Conservation (phyloP, 2,797 vertebrate species). For the Momotus momota region DNA sequence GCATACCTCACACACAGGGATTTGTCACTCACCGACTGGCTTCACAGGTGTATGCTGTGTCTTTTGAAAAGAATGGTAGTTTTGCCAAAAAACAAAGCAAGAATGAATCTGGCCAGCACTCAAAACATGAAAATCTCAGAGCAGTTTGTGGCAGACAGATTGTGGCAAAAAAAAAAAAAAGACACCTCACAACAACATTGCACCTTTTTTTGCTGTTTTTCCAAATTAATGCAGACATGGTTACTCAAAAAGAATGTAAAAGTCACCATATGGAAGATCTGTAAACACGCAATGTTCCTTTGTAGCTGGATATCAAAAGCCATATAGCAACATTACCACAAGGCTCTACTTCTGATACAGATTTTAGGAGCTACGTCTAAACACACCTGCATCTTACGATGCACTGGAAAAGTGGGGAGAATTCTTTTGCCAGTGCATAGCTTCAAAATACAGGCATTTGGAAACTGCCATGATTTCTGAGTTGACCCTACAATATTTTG, state of each 20-base stretch:
- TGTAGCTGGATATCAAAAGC: neutral
- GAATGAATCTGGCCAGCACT: neutral
- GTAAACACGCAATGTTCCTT: neutral
- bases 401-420: neutral
- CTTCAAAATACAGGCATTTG: neutral
- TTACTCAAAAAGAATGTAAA: neutral
- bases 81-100: neutral
- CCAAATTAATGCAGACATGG: neutral
- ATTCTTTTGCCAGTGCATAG: neutral
- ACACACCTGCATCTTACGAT: neutral
- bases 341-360: neutral
- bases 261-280: neutral
- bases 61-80: neutral
- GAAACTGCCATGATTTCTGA: neutral
- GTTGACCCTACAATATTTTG: neutral
- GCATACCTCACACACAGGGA: neutral
- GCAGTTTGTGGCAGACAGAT: neutral
- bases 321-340: neutral
- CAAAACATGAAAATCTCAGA: neutral
- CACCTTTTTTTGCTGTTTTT: neutral
- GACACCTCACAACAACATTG: neutral
- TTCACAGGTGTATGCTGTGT: neutral
- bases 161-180: neutral
- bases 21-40: neutral
- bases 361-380: neutral